These are phyloP conservation scores for Eubasilissa splendida DNA, from an alignment of 2,888 invertebrate genomes.

Conservation along the genomic window DNA sequence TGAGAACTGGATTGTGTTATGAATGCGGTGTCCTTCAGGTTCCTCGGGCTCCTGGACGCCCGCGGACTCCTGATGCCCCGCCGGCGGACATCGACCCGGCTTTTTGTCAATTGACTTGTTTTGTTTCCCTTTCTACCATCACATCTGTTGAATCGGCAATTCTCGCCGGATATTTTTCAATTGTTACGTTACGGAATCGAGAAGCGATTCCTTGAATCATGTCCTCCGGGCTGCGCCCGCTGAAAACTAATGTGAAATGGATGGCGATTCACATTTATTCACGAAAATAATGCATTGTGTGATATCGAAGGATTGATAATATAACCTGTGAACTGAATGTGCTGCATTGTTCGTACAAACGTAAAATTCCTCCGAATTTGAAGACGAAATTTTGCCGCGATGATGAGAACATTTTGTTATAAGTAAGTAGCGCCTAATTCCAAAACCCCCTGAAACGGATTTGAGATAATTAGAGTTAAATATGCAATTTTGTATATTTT, in stretches of 20 bases:
- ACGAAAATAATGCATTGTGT: too few species aligned
- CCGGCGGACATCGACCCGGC: conserved; percentile 6
- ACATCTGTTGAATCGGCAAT: conserved; percentile 18
- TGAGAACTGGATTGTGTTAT: conserved; percentile 19
- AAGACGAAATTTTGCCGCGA: too few species aligned
- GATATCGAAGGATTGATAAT: too few species aligned
- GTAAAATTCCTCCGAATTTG: too few species aligned
- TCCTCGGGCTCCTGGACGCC: neutral
- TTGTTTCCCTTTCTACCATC: conserved; percentile 33
- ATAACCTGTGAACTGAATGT: too few species aligned
- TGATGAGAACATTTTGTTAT: too few species aligned
- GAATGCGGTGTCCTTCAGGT: conserved; percentile 3
- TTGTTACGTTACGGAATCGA: conserved; percentile 7
- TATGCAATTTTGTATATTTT: too few species aligned
- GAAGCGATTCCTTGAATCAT: conserved; percentile 1
- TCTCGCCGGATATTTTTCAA: conserved; percentile 4
- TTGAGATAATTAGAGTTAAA: too few species aligned
- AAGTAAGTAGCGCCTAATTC: too few species aligned
- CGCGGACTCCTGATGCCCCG: neutral
- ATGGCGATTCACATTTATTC: too few species aligned
- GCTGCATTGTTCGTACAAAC: too few species aligned
- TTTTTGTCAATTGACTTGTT: conserved; percentile 11
- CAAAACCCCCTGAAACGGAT: too few species aligned
- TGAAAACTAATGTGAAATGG: neutral
- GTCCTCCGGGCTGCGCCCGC: neutral